Evolutionary conservation across 2,797 vertebrate species (phyloP).

Genomic region (Gadopsis marmoratus): DNA sequence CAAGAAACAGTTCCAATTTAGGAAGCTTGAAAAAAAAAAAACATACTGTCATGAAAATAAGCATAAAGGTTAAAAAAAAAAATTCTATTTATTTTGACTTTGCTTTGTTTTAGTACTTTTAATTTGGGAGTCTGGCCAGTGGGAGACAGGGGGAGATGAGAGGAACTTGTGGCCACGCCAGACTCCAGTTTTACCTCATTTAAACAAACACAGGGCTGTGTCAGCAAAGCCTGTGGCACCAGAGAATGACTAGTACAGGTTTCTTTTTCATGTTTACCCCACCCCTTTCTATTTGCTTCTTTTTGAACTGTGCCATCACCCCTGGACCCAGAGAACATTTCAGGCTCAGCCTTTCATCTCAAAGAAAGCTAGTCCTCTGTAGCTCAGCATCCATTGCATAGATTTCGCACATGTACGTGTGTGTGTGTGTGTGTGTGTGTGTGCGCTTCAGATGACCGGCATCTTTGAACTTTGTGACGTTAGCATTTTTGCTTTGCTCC

Average conservation of each 20-base stretch:
- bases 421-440: background rate
- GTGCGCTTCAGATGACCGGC: constrained; percentile 4
- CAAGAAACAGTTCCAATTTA: background rate
- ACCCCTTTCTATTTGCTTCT: constrained; percentile 7
- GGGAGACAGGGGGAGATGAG: constrained; percentile 7
- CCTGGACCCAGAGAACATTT: constrained; percentile 22
- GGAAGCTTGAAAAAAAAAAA: background rate
- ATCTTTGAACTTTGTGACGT: background rate
- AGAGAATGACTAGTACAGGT: constrained; percentile 16
- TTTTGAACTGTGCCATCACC: constrained; percentile 27
- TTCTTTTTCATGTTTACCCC: constrained; percentile 1
- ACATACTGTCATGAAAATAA: constrained; percentile 13
- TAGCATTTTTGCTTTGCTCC: constrained; percentile 12
- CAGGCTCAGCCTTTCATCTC: constrained; percentile 37
- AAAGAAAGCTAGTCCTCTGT: background rate
- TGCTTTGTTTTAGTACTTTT: constrained; percentile 19
- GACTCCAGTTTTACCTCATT: constrained; percentile 27
- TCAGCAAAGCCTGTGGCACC: constrained; percentile 33
- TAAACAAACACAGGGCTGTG: constrained; percentile 41
- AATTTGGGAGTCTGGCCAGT: constrained; percentile 19
- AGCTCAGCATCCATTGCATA: constrained; percentile 14
- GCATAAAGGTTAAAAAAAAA: background rate
- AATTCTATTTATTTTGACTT: constrained; percentile 13
- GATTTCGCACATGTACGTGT: background rate
- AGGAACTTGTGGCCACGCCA: constrained; percentile 22